Evolutionary conservation across 2,797 vertebrate species (phyloP).

Genomic region (Cyprinodon diabolis): DNA sequence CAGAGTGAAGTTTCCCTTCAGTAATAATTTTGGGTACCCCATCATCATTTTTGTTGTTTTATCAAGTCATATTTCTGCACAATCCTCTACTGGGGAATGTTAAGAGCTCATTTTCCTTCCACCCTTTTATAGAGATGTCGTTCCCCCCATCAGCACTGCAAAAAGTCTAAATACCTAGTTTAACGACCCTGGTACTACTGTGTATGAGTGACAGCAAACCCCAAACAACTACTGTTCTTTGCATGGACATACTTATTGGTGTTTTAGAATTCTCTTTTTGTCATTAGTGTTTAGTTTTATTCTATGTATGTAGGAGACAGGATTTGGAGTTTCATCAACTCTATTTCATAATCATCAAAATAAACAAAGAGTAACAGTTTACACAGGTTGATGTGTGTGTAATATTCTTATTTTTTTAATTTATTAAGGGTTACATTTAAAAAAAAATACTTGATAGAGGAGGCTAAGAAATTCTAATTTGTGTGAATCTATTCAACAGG

Average conservation of each 20-base stretch:
- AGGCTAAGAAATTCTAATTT: constrained; percentile 2
- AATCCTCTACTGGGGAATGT: neutral
- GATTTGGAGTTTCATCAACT: neutral
- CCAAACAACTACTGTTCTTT: neutral
- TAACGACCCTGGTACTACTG: neutral
- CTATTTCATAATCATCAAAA: neutral
- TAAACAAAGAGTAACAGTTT: neutral
- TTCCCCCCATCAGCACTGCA: neutral
- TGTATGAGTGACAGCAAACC: neutral
- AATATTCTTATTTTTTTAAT: neutral
- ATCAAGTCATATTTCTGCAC: neutral
- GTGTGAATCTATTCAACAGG: constrained; percentile 42
- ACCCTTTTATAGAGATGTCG: neutral
- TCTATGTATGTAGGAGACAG: neutral
- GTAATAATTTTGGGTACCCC: neutral
- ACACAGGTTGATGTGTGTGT: neutral
- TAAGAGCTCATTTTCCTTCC: neutral
- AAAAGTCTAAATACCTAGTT: neutral
- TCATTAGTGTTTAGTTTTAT: neutral
- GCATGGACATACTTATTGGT: neutral
- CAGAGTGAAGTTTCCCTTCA: neutral
- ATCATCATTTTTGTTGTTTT: neutral
- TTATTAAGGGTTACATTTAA: neutral
- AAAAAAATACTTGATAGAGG: neutral
- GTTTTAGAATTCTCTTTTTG: neutral